These are phyloP conservation scores for Phrynocephalus vlangalii DNA, from an alignment of 2,797 vertebrate species.

Conservation along the genomic window DNA sequence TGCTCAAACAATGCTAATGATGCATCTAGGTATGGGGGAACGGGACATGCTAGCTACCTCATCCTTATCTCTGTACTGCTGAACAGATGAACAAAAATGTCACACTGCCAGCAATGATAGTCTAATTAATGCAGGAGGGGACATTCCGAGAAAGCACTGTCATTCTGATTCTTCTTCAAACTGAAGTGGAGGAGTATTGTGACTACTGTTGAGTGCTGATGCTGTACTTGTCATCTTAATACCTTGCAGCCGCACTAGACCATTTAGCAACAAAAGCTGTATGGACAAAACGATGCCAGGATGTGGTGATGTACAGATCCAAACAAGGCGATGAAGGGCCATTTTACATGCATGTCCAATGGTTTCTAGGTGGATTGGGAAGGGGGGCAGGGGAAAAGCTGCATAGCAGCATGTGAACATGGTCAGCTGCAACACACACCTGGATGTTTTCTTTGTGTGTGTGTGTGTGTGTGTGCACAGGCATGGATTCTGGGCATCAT, in stretches of 20 bases:
- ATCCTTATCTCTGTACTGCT: not conserved
- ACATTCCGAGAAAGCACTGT: not conserved
- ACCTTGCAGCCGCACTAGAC: not conserved
- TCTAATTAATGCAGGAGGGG: not conserved
- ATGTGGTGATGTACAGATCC: not conserved
- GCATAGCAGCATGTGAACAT: too few relatives aligned
- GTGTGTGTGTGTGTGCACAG: too few relatives aligned
- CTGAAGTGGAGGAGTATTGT: not conserved
- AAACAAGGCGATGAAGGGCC: not conserved
- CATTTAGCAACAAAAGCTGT: not conserved
- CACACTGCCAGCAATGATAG: not conserved
- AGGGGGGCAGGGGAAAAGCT: too few relatives aligned
- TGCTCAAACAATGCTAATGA: not conserved
- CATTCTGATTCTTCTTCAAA: not conserved
- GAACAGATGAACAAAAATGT: not conserved
- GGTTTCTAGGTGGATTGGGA: too few relatives aligned
- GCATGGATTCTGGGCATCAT: too few relatives aligned
- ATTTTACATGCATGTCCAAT: not conserved
- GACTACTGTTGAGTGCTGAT: not conserved
- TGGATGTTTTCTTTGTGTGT: too few relatives aligned
- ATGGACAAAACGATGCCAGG: not conserved
- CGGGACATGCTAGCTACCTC: too few relatives aligned
- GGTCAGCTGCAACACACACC: too few relatives aligned
- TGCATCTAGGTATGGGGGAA: not conserved
- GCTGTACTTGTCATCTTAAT: not conserved